These are phyloP conservation scores for Argentina silus DNA, from an alignment of 2,797 vertebrate genomes.

Conservation along the genomic window DNA sequence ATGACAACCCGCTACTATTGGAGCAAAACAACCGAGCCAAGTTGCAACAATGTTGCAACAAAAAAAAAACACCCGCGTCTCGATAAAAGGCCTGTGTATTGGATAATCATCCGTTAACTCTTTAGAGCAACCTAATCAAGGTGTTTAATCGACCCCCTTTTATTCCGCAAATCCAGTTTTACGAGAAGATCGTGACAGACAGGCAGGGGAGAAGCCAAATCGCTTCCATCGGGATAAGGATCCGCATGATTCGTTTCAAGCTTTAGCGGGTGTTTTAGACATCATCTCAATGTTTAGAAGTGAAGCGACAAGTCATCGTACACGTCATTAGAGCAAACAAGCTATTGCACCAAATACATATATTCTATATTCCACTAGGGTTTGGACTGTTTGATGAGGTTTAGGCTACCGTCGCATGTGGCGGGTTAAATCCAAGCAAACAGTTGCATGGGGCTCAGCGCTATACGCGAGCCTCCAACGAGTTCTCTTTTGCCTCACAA, in stretches of 20 bases:
- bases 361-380: background rate
- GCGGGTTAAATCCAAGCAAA: background rate
- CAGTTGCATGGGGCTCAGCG: background rate
- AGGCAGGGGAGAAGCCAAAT: background rate
- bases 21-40: background rate
- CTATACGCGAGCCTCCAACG: background rate
- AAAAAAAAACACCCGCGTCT: background rate
- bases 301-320: background rate
- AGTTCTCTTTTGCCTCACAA: background rate
- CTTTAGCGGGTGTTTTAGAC: conserved; percentile 6
- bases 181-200: conserved; percentile 33
- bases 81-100: background rate
- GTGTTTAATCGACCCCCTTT: background rate
- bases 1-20: background rate
- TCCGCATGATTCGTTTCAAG: conserved; percentile 6
- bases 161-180: conserved; percentile 18
- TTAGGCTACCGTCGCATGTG: background rate
- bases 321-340: too few relatives aligned
- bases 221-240: conserved; percentile 16
- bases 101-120: background rate
- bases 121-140: background rate
- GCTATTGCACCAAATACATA: background rate
- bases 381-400: background rate
- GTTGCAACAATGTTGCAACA: conserved; percentile 6
- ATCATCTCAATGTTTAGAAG: background rate